phyloP scores from a whole-genome alignment of 2,888 invertebrate genomes.

The Parnassius glacialis region DNA sequence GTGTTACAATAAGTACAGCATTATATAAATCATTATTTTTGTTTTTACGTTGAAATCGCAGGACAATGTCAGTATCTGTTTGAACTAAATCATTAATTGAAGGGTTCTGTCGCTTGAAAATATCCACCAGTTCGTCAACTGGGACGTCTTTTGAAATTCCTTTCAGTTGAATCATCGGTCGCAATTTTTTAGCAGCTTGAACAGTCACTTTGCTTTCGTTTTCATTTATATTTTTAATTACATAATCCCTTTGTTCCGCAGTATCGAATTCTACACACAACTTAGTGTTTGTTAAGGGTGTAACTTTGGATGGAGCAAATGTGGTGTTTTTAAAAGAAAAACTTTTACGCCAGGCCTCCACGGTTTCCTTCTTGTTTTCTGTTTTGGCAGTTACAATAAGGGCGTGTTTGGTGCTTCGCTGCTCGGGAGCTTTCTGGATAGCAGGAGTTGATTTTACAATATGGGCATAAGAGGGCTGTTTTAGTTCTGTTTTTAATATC shows the following conservation, averaged over 20 bases:
- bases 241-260: background rate
- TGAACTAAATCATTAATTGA: background rate
- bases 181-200: background rate
- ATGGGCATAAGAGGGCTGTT: too few species aligned
- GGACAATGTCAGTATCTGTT: background rate
- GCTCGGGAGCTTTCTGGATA: too few species aligned
- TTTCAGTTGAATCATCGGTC: conserved; percentile 2
- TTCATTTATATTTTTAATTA: background rate
- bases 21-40: background rate
- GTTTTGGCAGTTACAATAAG: too few species aligned
- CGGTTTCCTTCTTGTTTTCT: too few species aligned
- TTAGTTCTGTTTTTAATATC: too few species aligned
- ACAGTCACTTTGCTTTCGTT: background rate
- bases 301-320: background rate
- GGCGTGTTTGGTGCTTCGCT: too few species aligned
- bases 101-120: background rate
- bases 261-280: background rate
- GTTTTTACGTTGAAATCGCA: background rate
- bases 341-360: background rate
- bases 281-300: too few species aligned
- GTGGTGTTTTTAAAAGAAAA: conserved; percentile 1
- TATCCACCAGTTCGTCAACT: background rate
- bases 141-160: background rate
- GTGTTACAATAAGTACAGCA: background rate
- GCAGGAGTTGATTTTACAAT: too few species aligned